Percentiles rank a stretch among this genome's conserved stretches.
Evolutionary conservation across 1,140 invertebrate genomes (phyloP).

Genomic region (Dendrolimus kikuchii): DNA sequence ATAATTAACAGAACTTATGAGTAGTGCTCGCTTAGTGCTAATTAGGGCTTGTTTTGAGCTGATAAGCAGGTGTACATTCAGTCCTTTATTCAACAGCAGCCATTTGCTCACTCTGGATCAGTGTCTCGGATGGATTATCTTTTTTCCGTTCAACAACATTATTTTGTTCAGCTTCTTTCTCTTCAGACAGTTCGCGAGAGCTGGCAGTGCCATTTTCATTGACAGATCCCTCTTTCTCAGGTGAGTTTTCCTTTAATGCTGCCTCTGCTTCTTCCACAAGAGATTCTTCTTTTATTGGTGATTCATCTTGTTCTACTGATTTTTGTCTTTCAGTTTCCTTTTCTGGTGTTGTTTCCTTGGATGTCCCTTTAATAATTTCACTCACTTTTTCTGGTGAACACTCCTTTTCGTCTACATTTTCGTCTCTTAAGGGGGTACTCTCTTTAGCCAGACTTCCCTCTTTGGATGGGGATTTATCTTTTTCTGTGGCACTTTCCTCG

Average conservation of each 20-base stretch:
- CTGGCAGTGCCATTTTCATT: conserved; percentile 54
- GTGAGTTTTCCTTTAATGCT: conserved; percentile 38
- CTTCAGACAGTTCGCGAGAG: conserved; percentile 54
- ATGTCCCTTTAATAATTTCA: conserved; percentile 5
- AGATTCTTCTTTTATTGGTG: conserved; percentile 18
- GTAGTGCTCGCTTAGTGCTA: conserved; percentile 64
- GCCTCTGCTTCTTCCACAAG: conserved; percentile 29
- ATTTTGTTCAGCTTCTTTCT: conserved; percentile 32
- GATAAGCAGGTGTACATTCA: conserved; percentile 40
- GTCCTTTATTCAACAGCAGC: conserved; percentile 52
- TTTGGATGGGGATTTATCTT: conserved; percentile 10
- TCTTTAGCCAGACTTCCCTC: conserved; percentile 18
- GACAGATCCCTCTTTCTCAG: conserved; percentile 31
- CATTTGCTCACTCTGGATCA: conserved; percentile 59
- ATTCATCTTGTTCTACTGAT: conserved; percentile 34
- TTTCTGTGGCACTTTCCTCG: conserved; percentile 18
- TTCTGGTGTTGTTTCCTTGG: conserved; percentile 24
- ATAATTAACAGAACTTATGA: conserved; percentile 60
- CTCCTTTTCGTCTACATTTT: conserved; percentile 5
- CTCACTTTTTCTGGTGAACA: conserved; percentile 11
- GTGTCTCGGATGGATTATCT: conserved; percentile 51
- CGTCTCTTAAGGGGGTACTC: conserved; percentile 19
- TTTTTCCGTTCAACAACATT: conserved; percentile 35
- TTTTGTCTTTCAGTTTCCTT: conserved; percentile 38
- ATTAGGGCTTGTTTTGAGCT: conserved; percentile 58